A percentile compares a stretch with the other conserved stretches of the same genome.
phyloP scores from a whole-genome alignment of 2,888 invertebrate genomes.

The Pyrgus malvae region DNA sequence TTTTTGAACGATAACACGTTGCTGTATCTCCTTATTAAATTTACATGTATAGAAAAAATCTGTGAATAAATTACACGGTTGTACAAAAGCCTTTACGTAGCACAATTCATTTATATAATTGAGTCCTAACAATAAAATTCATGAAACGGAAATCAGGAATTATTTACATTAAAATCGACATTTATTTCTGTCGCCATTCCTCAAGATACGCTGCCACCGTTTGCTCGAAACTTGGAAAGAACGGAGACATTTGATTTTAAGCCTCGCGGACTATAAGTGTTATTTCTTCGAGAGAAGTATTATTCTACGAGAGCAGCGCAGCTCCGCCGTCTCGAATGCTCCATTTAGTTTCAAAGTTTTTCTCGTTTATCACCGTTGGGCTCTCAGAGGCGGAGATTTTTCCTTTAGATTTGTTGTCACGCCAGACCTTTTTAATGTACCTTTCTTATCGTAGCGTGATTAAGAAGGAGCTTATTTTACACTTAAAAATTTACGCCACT shows the following conservation, averaged over 20 bases:
- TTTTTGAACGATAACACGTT: too few species aligned
- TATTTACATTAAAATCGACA: conserved; percentile 53
- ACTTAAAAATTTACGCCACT: conserved; percentile 38
- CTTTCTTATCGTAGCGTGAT: conserved; percentile 77
- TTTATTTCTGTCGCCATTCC: conserved; percentile 59
- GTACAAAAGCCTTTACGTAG: too few species aligned
- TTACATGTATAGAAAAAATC: too few species aligned
- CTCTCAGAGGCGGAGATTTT: conserved; percentile 81
- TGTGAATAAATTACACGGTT: too few species aligned
- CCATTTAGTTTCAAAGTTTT: conserved; percentile 82
- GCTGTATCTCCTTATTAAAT: too few species aligned
- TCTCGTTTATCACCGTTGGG: conserved; percentile 82
- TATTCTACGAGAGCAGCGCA: conserved; percentile 78
- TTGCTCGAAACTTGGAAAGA: conserved; percentile 61
- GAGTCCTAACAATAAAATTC: too few species aligned
- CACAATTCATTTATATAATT: too few species aligned
- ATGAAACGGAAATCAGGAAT: conserved; percentile 37
- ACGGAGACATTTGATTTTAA: conserved; percentile 80
- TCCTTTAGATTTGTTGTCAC: conserved; percentile 83
- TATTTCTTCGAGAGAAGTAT: conserved; percentile 80
- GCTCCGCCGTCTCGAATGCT: conserved; percentile 79
- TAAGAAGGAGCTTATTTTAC: conserved; percentile 67
- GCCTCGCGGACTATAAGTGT: conserved; percentile 81
- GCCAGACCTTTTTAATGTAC: conserved; percentile 83
- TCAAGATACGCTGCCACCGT: conserved; percentile 57